Base-by-base conservation (phyloP, 2,888 invertebrate genomes). In the Macropis europaea region DNA sequence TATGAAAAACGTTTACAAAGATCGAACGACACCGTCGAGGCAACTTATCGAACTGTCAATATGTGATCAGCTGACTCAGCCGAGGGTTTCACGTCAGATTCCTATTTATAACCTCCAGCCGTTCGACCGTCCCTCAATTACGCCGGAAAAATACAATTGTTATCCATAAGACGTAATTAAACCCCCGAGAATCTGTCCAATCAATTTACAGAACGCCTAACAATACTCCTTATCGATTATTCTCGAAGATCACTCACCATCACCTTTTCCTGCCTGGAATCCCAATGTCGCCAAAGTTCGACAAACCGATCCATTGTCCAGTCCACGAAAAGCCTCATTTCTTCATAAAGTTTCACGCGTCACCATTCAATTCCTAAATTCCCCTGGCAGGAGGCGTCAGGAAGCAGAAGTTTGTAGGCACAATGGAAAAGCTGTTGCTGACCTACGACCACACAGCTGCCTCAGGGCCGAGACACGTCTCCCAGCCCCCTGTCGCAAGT, bases 11-110 rank as follows among this genome's bases (percentile, higher is more conserved):
- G 47, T 50, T 70, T 70, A 67, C 59, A 64, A 53, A 40, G 60
- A 36, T 52, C 36, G 70, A 75, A 63, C 66, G 67, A 42, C 71
- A 45, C 71, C 42, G 60, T 62, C 66, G 56, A 69, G 73, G 7
- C 67, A 62, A 81, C 81, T 86, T 86, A 86, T 88, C 86, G 82
- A 73, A 82, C 77, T 76, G 85, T 87, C 87, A 88, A 87, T 88
- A 84, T 86, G 82, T 88, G 84, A 87, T 87, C 87, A 88, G 86
- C 88, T 87, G 88, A 86, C 68, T 70, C 73, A 64, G 66, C 57
- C 63, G 64, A 57, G 60, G 53, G 43, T 67, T 73, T 67, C 56
- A 24, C 60, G 17, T 50, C 59, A 61, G 32, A 45, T 45, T 61
- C 40, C 68, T 80, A 82, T 77, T 82, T 83, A 79, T 77, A 82